phyloP scores from a whole-genome alignment of 1,140 invertebrate species.

The Theocolax elegans region DNA sequence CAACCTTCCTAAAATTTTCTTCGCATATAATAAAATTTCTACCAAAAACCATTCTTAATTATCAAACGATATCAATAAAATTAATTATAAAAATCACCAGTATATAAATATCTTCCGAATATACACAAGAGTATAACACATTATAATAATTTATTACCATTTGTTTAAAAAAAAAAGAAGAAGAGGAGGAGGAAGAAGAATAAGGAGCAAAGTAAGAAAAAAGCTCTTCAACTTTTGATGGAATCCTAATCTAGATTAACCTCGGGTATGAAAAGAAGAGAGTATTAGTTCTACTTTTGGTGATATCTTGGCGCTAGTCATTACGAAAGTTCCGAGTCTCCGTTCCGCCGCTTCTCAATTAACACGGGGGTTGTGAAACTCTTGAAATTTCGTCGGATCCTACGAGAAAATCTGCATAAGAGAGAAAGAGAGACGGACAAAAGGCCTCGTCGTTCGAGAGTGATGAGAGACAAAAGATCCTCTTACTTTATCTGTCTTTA shows the following conservation, averaged over 20 bases:
- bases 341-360: slow-evolving; percentile 35
- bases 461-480: slow-evolving; percentile 37
- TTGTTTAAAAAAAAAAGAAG: no score
- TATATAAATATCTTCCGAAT: no score
- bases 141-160: no score
- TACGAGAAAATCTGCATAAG: slow-evolving; percentile 19
- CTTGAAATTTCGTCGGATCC: slow-evolving; percentile 35
- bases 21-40: no score
- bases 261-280: slow-evolving; percentile 38
- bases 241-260: slow-evolving; percentile 38
- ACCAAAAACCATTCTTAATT: no score
- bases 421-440: slow-evolving; percentile 25
- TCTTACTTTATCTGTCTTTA: slow-evolving; percentile 25
- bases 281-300: slow-evolving; percentile 32
- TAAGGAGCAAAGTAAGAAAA: no score
- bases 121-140: no score
- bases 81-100: no score
- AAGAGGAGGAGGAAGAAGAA: no score
- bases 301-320: slow-evolving; percentile 22
- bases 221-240: slow-evolving; percentile 33
- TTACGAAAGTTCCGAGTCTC: slow-evolving; percentile 31
- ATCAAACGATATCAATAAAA: no score
- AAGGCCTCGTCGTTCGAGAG: slow-evolving; percentile 35
- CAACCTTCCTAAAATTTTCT: no score
- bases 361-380: slow-evolving; percentile 29